Evolutionary conservation across 2,113 vertebrate genomes (phyloP).

Genomic region (Indicator indicator): DNA sequence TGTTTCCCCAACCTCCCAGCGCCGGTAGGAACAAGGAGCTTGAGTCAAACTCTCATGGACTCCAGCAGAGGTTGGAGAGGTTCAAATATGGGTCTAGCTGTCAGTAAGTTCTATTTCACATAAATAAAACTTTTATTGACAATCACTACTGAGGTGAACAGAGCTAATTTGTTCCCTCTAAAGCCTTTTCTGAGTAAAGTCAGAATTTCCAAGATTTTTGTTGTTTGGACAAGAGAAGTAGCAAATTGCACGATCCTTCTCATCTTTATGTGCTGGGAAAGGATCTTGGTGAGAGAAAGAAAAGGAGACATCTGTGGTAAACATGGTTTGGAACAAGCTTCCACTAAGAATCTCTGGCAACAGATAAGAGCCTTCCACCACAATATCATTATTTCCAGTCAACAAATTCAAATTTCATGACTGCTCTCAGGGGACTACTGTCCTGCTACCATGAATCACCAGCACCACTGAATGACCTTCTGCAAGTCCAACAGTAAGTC

Average conservation of each 20-base stretch:
- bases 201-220: constrained; percentile 39
- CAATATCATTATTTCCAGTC: constrained; percentile 63
- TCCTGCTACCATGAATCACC: constrained; percentile 42
- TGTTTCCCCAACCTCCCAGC: neutral
- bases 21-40: neutral
- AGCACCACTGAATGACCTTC: constrained; percentile 12
- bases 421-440: constrained; percentile 11
- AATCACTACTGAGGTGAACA: constrained; percentile 22
- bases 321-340: constrained; percentile 52
- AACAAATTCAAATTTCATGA: constrained; percentile 47
- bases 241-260: constrained; percentile 16
- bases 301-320: constrained; percentile 58
- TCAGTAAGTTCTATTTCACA: constrained; percentile 1
- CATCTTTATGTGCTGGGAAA: constrained; percentile 18
- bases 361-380: constrained; percentile 55
- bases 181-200: neutral
- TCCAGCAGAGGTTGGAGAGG: neutral
- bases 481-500: constrained; percentile 11
- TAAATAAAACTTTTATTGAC: constrained; percentile 13
- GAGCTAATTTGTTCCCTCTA: constrained; percentile 14
- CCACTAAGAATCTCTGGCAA: constrained; percentile 22
- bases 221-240: constrained; percentile 19
- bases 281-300: constrained; percentile 28
- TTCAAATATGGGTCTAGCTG: neutral
- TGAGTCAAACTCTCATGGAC: neutral